Evolutionary conservation across 2,888 invertebrate species (phyloP).

Genomic region (Boloria selene): DNA sequence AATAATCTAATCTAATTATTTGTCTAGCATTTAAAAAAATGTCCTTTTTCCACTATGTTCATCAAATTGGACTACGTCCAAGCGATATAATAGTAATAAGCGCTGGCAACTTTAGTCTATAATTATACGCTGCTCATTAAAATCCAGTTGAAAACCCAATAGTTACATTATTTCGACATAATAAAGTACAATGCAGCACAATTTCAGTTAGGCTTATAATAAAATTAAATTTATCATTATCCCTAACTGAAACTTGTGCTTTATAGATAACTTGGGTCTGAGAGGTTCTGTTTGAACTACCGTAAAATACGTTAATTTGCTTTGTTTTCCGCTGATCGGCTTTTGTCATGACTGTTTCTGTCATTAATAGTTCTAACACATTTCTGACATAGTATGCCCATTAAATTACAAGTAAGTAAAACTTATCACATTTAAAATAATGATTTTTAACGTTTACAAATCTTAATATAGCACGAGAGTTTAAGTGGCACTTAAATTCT

Average conservation of each 20-base stretch:
- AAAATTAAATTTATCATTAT: neutral
- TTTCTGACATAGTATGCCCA: conserved; percentile 34
- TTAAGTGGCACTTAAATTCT: neutral
- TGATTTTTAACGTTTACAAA: conserved; percentile 33
- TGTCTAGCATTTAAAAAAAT: too few species aligned
- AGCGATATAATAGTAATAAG: too few species aligned
- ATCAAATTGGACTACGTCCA: too few species aligned
- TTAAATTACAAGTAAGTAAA: conserved; percentile 37
- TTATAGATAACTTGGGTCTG: neutral
- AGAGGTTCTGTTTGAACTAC: conserved; percentile 20
- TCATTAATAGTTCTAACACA: conserved; percentile 29
- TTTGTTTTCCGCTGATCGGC: conserved; percentile 31
- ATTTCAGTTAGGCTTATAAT: too few species aligned
- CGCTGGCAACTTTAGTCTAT: too few species aligned
- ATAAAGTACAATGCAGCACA: too few species aligned
- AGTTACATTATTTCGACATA: too few species aligned
- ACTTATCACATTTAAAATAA: conserved; percentile 31
- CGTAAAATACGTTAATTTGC: conserved; percentile 29
- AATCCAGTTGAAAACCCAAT: too few species aligned
- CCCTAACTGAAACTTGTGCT: neutral
- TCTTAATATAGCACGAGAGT: conserved; percentile 20
- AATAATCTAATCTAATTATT: too few species aligned
- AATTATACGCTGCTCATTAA: too few species aligned
- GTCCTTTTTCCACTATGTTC: too few species aligned
- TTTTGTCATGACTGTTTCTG: conserved; percentile 31